Evolutionary conservation across 2,888 invertebrate genomes (phyloP).

Genomic region (Lepidocyrtoides sp.): DNA sequence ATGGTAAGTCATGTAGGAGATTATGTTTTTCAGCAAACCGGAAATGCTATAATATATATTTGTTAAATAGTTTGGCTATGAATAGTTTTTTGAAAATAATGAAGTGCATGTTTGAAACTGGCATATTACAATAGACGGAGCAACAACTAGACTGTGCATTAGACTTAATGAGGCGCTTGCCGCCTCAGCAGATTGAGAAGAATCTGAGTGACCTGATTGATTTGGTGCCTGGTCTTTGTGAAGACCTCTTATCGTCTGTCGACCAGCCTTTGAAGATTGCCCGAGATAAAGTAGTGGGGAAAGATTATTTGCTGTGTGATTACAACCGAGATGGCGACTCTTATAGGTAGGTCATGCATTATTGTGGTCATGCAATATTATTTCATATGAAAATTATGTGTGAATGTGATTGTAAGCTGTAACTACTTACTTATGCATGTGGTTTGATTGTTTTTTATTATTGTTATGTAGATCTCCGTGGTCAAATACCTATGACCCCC

Average conservation of each 20-base stretch:
- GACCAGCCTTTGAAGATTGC: slow-evolving; percentile 99
- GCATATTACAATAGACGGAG: slow-evolving; percentile 90
- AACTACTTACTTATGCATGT: too few species aligned
- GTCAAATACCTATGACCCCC: slow-evolving; percentile 99
- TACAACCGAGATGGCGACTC: slow-evolving; percentile 99
- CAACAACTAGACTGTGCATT: slow-evolving; percentile 99
- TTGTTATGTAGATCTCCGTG: slow-evolving; percentile 94
- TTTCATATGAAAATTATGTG: too few species aligned
- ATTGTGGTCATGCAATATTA: too few species aligned
- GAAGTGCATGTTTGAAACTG: not conserved
- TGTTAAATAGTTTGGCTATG: not conserved
- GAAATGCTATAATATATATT: not conserved
- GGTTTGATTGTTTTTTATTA: not conserved
- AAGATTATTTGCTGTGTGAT: slow-evolving; percentile 99
- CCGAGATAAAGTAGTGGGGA: slow-evolving; percentile 95
- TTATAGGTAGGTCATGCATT: slow-evolving; percentile 91
- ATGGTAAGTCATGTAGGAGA: slow-evolving; percentile 42
- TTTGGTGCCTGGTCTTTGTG: slow-evolving; percentile 97
- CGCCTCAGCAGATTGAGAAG: slow-evolving; percentile 99
- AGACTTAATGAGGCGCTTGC: slow-evolving; percentile 99
- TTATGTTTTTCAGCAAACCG: too few species aligned
- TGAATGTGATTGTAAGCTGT: too few species aligned
- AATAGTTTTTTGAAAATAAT: not conserved
- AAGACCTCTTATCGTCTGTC: slow-evolving; percentile 98
- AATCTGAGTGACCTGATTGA: slow-evolving; percentile 99